Percentiles rank a stretch among this genome's conserved stretches.
Conservation (phyloP, 1,140 invertebrate genomes). For the Rhynchophorus ferrugineus region DNA sequence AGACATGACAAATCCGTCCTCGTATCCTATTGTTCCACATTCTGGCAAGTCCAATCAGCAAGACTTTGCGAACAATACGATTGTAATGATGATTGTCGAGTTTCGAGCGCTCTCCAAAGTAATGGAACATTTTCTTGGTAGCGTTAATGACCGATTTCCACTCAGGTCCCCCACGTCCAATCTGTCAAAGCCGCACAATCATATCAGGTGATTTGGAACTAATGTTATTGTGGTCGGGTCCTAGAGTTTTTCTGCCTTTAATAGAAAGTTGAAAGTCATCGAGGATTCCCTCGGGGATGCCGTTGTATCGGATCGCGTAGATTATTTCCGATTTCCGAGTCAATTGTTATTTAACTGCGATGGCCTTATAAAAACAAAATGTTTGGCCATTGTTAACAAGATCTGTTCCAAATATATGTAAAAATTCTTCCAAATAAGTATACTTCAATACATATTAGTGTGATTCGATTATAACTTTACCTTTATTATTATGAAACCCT, state of each 20-base stretch:
- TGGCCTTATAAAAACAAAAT: too few species aligned
- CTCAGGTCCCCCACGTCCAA: slow-evolving; percentile 28
- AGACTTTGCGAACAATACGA: slow-evolving; percentile 31
- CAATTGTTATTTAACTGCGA: too few species aligned
- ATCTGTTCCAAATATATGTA: too few species aligned
- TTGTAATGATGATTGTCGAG: slow-evolving; percentile 37
- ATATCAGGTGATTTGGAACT: slow-evolving; percentile 30
- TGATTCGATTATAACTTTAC: too few species aligned
- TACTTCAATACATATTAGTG: too few species aligned
- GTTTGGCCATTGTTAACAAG: too few species aligned
- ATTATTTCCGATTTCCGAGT: too few species aligned
- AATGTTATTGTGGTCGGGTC: slow-evolving; percentile 22
- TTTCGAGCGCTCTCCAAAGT: slow-evolving; percentile 31
- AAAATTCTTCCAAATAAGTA: too few species aligned
- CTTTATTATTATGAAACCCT: too few species aligned
- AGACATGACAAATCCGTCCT: too few species aligned
- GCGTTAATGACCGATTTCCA: slow-evolving; percentile 34
- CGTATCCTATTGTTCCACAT: slow-evolving; percentile 23
- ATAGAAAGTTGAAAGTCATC: slow-evolving; percentile 6
- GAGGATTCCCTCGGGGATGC: too few species aligned
- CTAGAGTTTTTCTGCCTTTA: slow-evolving; percentile 14
- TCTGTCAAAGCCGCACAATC: slow-evolving; percentile 36
- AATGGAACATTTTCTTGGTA: slow-evolving; percentile 35
- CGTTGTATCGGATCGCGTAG: too few species aligned
- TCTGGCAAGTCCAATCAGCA: slow-evolving; percentile 29